Conservation (phyloP, 2,797 vertebrate species). For the Neostethus bicornis region DNA sequence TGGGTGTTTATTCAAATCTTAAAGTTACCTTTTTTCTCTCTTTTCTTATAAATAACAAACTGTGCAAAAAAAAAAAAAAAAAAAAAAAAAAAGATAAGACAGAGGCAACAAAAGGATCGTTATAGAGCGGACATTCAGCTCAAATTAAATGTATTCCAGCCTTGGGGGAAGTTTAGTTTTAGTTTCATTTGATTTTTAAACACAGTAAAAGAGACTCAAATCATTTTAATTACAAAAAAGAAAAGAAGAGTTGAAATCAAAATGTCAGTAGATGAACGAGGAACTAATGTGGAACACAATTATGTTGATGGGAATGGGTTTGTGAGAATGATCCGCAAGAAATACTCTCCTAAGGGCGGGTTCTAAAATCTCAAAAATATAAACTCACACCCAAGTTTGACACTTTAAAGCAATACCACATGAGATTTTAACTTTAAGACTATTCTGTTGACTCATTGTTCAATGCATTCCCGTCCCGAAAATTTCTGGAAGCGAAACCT, state of each 20-base stretch:
- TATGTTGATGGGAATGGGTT: not conserved
- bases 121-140: not conserved
- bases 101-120: not conserved
- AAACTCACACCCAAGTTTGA: not conserved
- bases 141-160: not conserved
- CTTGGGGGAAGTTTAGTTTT: not conserved
- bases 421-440: too few relatives aligned
- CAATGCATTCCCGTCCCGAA: too few relatives aligned
- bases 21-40: too few relatives aligned
- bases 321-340: not conserved
- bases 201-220: conserved; percentile 2
- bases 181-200: conserved; percentile 2
- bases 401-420: not conserved
- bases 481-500: too few relatives aligned
- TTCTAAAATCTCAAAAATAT: not conserved
- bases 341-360: not conserved
- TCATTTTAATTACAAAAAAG: not conserved
- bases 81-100: too few relatives aligned
- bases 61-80: too few relatives aligned
- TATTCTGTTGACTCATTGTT: too few relatives aligned
- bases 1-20: too few relatives aligned
- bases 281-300: not conserved
- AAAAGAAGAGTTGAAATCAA: not conserved
- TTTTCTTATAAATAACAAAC: too few relatives aligned
- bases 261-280: not conserved